A percentile compares a stretch with the other conserved stretches of the same genome.
Conservation (phyloP, 2,113 vertebrate species). For the Megaleporinus macrocephalus region DNA sequence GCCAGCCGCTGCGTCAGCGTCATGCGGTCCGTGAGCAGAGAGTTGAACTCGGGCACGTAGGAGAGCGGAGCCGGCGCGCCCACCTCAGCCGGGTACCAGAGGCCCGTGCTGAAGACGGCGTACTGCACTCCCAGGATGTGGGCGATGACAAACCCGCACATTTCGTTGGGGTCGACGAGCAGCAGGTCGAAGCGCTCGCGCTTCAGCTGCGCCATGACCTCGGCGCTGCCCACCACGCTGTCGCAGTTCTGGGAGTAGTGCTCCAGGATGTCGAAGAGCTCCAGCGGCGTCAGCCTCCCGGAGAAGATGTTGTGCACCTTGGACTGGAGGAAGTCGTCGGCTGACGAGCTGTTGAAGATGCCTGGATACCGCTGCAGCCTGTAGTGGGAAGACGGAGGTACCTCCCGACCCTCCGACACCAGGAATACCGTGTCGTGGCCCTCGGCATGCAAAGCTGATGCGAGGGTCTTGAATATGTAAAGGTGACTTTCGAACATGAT, state of each 20-base stretch:
- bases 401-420: conserved; percentile 92
- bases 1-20: conserved; percentile 87
- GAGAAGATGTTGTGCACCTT: conserved; percentile 98
- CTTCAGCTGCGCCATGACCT: conserved; percentile 85
- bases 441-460: conserved; percentile 88
- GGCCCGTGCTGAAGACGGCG: conserved; percentile 94
- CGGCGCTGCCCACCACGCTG: conserved; percentile 86
- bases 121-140: conserved; percentile 94
- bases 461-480: conserved; percentile 98
- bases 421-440: conserved; percentile 93
- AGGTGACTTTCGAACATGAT: conserved; percentile 99
- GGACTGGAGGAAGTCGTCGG: conserved; percentile 94
- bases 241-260: conserved; percentile 97
- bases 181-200: conserved; percentile 91
- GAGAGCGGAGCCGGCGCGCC: conserved; percentile 93
- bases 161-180: conserved; percentile 97
- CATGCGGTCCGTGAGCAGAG: conserved; percentile 95
- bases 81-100: conserved; percentile 98
- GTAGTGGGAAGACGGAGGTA: conserved; percentile 84
- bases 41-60: conserved; percentile 98
- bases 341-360: conserved; percentile 94
- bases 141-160: conserved; percentile 97
- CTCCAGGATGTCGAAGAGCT: conserved; percentile 96
- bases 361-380: conserved; percentile 93
- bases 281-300: conserved; percentile 90